phyloP scores from a whole-genome alignment of 2,113 vertebrate species.

The Petromus typicus region DNA sequence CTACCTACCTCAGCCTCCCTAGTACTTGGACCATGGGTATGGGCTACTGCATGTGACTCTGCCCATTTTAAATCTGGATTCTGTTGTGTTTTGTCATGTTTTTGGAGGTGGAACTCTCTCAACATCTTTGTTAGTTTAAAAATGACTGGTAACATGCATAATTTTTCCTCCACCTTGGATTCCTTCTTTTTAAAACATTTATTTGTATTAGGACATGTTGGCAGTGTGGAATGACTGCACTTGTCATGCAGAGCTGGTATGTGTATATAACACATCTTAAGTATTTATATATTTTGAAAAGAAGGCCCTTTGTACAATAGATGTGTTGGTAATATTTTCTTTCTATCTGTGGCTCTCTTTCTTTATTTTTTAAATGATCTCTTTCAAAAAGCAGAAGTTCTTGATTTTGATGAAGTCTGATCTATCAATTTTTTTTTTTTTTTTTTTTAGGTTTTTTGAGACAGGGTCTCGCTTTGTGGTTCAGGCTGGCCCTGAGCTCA shows the following conservation, averaged over 20 bases:
- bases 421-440: too few species aligned
- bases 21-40: neutral
- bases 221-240: neutral
- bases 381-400: conserved; percentile 11
- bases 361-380: neutral
- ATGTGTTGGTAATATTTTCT: conserved; percentile 4
- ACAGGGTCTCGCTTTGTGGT: too few species aligned
- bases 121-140: neutral
- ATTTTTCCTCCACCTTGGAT: neutral
- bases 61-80: neutral
- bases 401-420: too few species aligned
- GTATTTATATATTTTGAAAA: conserved; percentile 5
- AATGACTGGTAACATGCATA: neutral
- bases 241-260: neutral
- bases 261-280: neutral
- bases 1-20: neutral
- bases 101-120: neutral
- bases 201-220: neutral
- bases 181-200: neutral
- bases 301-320: neutral
- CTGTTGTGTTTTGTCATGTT: neutral
- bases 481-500: too few species aligned
- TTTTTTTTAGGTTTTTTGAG: too few species aligned
- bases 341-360: conserved; percentile 5
- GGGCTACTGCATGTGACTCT: neutral